A percentile compares a stretch with the other conserved stretches of the same genome.
phyloP scores from a whole-genome alignment of 2,888 invertebrate species.

The Ferdinandea cuprea region DNA sequence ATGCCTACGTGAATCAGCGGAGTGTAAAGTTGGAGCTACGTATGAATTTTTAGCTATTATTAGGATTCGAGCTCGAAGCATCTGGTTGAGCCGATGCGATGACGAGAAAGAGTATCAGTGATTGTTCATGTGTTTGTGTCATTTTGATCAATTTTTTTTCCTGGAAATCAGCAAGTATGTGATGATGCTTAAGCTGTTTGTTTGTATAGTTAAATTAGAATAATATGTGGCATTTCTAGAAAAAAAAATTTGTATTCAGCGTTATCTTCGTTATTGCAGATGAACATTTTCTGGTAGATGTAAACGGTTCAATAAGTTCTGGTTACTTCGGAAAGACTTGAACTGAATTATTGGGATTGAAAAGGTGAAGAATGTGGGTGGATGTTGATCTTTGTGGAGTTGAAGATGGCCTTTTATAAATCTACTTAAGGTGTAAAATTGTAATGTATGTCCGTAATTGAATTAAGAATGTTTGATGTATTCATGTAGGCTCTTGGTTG shows the following conservation, averaged over 20 bases:
- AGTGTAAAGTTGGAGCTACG: constrained; percentile 53
- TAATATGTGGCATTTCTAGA: constrained; percentile 46
- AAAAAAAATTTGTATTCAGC: constrained; percentile 30
- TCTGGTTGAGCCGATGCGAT: constrained; percentile 37
- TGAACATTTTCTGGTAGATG: constrained; percentile 19
- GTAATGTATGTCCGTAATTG: too few species aligned
- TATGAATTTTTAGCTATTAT: constrained; percentile 57
- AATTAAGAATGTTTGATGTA: too few species aligned
- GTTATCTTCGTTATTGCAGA: constrained; percentile 9
- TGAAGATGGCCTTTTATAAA: too few species aligned
- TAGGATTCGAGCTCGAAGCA: constrained; percentile 45
- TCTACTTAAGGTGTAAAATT: too few species aligned
- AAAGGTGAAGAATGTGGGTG: not conserved
- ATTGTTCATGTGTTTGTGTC: constrained; percentile 1
- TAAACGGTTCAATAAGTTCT: constrained; percentile 41
- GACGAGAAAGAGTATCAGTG: constrained; percentile 6
- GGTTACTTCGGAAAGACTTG: constrained; percentile 39
- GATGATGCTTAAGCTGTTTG: constrained; percentile 34
- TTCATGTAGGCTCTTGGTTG: too few species aligned
- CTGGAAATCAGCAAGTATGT: not conserved
- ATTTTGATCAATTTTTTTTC: constrained; percentile 9
- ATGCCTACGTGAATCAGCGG: constrained; percentile 46
- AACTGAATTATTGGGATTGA: constrained; percentile 12
- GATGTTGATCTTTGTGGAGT: not conserved
- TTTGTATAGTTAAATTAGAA: constrained; percentile 53